Evolutionary conservation across 2,888 invertebrate genomes (phyloP), one percentile per base, ranked within the genome.

Genomic region (Eristalis arbustorum): DNA sequence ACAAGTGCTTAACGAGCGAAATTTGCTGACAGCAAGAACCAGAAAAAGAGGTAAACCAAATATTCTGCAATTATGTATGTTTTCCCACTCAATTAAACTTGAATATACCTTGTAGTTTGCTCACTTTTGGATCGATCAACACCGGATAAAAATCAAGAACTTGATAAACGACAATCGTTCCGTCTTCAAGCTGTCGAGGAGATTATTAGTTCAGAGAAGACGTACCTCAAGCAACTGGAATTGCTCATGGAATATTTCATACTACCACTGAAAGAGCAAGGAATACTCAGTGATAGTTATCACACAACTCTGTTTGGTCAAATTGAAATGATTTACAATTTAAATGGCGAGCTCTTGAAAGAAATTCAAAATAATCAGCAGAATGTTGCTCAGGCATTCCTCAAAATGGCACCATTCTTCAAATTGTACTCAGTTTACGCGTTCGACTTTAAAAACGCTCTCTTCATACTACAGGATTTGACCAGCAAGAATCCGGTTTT

Each of bases 361-460:
- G 94, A 95, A 90, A 91, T 96, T 66, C 94, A 94, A 88, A 89
- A 92, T 8, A 93, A 94, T 89, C 91, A 93, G 81, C 94, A 94
- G 37, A 94, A 95, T 90, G 93, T 96, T 8, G 95, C 95, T 0
- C 91, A 93, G 68, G 95, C 96, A 0, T 96, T 97, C 91, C 93
- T 94, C 0, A 95, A 95, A 90, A 94, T 96, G 84, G 96, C 96
- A 1, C 96, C 96, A 3, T 96, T 95, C 91, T 95, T 97, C 72
- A 97, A 96, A 91, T 91, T 96, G 22, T 97, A 97, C 90, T 96
- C 96, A 0, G 95, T 95, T 0, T 96, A 96, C 91, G 96, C 96
- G 0, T 96, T 95, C 84, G 96, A 95, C 89, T 96, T 96, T 90
- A 95, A 95, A 88, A 94, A 94, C 82, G 94, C 95, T 0, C 91